Conservation (phyloP, 2,888 invertebrate genomes). For the Leucophenga maculata region DNA sequence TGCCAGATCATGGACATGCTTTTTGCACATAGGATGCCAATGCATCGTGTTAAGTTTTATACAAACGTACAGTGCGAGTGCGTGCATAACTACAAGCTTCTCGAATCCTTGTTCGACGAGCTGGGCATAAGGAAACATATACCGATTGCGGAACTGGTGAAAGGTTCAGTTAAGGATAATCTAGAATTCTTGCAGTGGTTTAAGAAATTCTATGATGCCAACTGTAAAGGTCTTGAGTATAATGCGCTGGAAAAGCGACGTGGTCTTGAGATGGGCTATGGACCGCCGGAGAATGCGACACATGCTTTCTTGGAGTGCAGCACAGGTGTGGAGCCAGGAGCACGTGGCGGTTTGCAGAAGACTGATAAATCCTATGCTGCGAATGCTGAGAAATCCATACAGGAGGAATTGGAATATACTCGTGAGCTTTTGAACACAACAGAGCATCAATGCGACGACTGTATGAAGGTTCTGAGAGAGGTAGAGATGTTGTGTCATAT, state of each 20-base stretch:
- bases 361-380: too few species aligned
- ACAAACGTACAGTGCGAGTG: conserved; percentile 97
- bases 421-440: too few species aligned
- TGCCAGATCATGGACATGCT: conserved; percentile 99
- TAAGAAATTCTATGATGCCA: conserved; percentile 94
- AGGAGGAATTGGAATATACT: too few species aligned
- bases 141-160: conserved; percentile 96
- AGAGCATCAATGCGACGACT: too few species aligned
- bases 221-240: conserved; percentile 92
- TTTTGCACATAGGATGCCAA: conserved; percentile 85
- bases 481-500: too few species aligned
- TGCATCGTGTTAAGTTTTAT: conserved; percentile 95
- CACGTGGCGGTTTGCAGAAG: too few species aligned
- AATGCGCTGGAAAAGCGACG: conserved; percentile 87
- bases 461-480: too few species aligned
- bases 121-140: conserved; percentile 97
- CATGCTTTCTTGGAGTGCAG: too few species aligned
- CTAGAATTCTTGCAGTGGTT: conserved; percentile 7
- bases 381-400: too few species aligned
- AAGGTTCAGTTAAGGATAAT: conserved; percentile 83
- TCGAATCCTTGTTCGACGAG: conserved; percentile 94
- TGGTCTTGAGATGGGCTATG: conserved; percentile 81
- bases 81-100: conserved; percentile 96
- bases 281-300: too few species aligned
- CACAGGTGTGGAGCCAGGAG: too few species aligned